Conservation (phyloP, 2,113 vertebrate genomes). For the Melierax canorus region DNA sequence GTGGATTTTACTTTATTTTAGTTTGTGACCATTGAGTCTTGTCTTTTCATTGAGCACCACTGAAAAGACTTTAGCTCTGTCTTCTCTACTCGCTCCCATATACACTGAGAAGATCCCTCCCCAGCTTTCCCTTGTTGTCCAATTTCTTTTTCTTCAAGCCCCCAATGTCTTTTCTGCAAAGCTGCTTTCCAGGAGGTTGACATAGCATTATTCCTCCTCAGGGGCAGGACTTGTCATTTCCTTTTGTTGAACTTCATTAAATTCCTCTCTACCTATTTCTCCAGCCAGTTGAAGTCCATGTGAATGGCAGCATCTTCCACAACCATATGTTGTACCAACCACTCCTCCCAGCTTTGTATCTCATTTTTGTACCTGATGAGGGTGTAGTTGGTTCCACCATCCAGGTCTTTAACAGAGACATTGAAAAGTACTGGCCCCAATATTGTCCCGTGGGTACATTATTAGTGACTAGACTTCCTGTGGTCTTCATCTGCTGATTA, state of each 20-base stretch:
- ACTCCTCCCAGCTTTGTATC: neutral
- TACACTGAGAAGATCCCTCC: neutral
- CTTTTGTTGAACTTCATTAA: neutral
- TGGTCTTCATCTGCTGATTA: neutral
- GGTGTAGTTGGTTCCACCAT: neutral
- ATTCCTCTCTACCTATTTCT: neutral
- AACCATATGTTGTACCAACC: neutral
- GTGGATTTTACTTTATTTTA: neutral
- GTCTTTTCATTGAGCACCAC: neutral
- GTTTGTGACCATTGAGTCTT: neutral
- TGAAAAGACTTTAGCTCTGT: neutral
- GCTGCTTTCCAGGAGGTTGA: neutral
- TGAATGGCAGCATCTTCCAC: neutral
- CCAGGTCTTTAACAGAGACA: neutral
- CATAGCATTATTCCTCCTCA: neutral
- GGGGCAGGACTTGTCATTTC: neutral
- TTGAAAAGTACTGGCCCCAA: neutral
- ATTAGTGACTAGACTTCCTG: neutral
- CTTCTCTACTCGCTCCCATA: neutral
- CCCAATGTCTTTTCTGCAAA: neutral
- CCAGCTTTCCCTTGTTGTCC: neutral
- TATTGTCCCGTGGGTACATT: neutral
- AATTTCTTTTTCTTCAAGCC: neutral
- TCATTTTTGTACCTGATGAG: neutral
- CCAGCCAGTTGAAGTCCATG: neutral